These are phyloP conservation scores for Microvelia longipes DNA, from an alignment of 1,140 invertebrate genomes.

Conservation along the genomic window DNA sequence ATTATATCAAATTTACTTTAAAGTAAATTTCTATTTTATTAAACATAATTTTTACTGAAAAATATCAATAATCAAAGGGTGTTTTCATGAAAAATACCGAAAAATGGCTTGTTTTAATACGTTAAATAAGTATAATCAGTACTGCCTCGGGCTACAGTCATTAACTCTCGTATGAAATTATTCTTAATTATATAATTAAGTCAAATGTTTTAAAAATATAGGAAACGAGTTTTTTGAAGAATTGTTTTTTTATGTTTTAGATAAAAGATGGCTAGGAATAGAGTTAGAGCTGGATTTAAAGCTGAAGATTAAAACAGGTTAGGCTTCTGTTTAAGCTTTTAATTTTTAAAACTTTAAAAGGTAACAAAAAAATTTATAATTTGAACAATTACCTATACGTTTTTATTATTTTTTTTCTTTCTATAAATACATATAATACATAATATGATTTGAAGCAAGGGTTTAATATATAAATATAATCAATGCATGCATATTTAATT, in stretches of 20 bases:
- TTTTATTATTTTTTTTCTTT: too few relatives aligned
- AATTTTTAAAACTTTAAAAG: neutral
- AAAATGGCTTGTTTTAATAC: neutral
- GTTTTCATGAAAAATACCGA: too few relatives aligned
- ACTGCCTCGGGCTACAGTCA: neutral
- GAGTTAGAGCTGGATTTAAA: neutral
- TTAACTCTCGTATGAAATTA: neutral
- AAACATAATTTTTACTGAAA: too few relatives aligned
- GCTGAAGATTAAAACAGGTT: neutral
- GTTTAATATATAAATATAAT: too few relatives aligned
- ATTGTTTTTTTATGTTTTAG: neutral
- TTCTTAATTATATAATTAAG: neutral
- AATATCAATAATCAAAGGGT: too few relatives aligned
- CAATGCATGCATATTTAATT: too few relatives aligned
- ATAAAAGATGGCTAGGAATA: neutral
- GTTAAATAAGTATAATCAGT: neutral
- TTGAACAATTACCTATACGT: neutral
- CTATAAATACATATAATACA: too few relatives aligned
- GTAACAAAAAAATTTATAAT: neutral
- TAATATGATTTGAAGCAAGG: too few relatives aligned
- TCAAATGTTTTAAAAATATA: neutral
- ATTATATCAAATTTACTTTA: too few relatives aligned
- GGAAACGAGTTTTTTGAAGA: neutral
- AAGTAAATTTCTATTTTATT: too few relatives aligned
- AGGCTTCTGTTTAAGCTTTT: neutral